Conservation (phyloP, 2,113 vertebrate genomes). For the Dasyprocta punctata region DNA sequence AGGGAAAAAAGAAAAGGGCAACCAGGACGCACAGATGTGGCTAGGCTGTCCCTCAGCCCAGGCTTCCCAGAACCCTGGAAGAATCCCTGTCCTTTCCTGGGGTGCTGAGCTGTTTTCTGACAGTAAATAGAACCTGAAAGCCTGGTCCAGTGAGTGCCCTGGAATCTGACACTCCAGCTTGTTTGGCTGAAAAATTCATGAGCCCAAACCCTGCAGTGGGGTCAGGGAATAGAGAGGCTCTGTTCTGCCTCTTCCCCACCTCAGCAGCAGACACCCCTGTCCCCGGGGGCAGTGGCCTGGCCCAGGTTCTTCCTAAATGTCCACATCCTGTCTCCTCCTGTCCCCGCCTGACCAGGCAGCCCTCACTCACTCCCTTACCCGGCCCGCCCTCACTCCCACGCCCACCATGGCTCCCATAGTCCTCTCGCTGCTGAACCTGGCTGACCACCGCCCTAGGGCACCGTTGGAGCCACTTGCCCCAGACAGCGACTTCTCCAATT, state of each 20-base stretch:
- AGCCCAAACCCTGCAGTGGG: conserved; percentile 30
- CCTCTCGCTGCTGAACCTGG: fast-evolving
- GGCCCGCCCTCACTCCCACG: neutral
- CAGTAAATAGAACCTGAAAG: conserved; percentile 35
- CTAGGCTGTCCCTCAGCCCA: neutral
- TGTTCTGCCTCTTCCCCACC: conserved; percentile 3
- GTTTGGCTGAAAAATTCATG: conserved; percentile 79
- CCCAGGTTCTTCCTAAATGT: neutral
- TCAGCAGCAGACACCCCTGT: neutral
- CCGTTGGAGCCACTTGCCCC: neutral
- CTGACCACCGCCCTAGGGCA: neutral
- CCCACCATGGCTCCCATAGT: neutral
- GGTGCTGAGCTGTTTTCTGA: neutral
- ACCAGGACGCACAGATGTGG: fast-evolving
- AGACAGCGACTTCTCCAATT: neutral
- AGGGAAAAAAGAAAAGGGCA: neutral
- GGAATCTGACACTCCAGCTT: conserved; percentile 75
- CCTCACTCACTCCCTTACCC: too few species aligned
- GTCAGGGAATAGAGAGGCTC: conserved; percentile 69
- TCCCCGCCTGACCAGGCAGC: neutral
- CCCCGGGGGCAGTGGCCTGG: neutral
- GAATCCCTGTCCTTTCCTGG: neutral
- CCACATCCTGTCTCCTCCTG: neutral
- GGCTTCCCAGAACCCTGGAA: neutral
- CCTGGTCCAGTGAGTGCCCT: neutral